Evolutionary conservation across 92 coral and sea anemone genomes (phyloP), one percentile per base, ranked within the genome.

Genomic region (Epizoanthus stellaris): DNA sequence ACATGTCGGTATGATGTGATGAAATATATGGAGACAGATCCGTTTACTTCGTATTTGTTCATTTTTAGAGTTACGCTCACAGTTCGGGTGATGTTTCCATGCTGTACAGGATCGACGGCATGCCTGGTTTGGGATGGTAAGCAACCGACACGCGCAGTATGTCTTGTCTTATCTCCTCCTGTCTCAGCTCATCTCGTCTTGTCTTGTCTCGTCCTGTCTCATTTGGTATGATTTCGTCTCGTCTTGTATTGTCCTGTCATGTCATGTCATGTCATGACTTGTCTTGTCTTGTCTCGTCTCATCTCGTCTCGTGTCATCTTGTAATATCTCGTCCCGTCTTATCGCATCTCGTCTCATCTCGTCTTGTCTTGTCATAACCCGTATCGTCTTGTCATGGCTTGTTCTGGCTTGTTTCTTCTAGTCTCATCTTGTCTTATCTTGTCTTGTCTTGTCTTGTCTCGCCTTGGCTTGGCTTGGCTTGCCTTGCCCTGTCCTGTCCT

Each of bases 71-170:
- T 52, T 92, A 92, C 43, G 85, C 77, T 1, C 91, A 92, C 70
- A 89, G 92, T 3, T 88, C 83, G 9, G 70, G 82, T 19, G 95
- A 92, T 63, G 87, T 93, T 23, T 54, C 95, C n/a, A 89, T 89
- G 95, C 82, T 88, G 25, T 92, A 92, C 86, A 85, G 95, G 76
- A 84, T 92, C 64, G 95, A 92, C 40, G 90, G 92, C 13, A 92
- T 92, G 95, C 95, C 95, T 34, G 95, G 95, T 16, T 67, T 92
- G 47, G 95, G 95, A 20, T 92, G 95, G 95, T 92, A 84, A 70
- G 92, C 36, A 83, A 4, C 42, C 10, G 6, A 64, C 38, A 9
- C 13, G 10, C 10, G 6, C 19, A 62, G 3, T n/a, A 6, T n/a
- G 19, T 25, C 8, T 30, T 45, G 47, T 14, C 80, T 21, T 73